phyloP scores from a whole-genome alignment of 2,797 vertebrate genomes.

The Paramormyrops hopkinsi region DNA sequence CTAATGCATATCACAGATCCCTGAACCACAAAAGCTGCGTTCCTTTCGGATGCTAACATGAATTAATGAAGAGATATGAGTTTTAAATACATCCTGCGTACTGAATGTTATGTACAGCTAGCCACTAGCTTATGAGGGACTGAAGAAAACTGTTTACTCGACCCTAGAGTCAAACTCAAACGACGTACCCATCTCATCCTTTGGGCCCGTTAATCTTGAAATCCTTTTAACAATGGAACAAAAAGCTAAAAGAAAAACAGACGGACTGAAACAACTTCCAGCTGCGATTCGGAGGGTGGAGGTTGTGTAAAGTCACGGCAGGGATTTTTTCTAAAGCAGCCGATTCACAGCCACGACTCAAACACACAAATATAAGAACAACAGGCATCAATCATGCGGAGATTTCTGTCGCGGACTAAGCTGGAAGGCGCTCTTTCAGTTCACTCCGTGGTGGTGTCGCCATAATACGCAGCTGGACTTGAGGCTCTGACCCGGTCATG shows the following conservation, averaged over 20 bases:
- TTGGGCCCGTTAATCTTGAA: not conserved
- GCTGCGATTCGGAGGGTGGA: not conserved
- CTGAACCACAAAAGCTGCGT: not conserved
- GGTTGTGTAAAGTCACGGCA: not conserved
- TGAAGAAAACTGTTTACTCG: conserved; percentile 1
- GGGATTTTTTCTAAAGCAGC: conserved; percentile 1
- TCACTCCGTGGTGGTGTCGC: not conserved
- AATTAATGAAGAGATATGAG: not conserved
- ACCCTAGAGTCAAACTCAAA: not conserved
- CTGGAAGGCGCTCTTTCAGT: not conserved
- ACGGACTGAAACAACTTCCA: conserved; percentile 6
- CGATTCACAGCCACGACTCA: not conserved
- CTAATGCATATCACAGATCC: not conserved
- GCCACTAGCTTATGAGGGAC: not conserved
- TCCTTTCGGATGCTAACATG: not conserved
- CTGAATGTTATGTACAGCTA: not conserved
- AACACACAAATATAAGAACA: not conserved
- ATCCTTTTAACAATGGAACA: conserved; percentile 9
- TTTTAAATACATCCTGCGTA: not conserved
- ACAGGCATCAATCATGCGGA: not conserved
- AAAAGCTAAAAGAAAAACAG: conserved; percentile 4
- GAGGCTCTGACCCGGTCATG: not conserved
- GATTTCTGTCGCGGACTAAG: not conserved
- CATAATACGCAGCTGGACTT: not conserved
- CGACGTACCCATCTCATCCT: not conserved